These are phyloP conservation scores for Portevinia maculata DNA, from an alignment of 2,888 invertebrate species.

Conservation along the genomic window DNA sequence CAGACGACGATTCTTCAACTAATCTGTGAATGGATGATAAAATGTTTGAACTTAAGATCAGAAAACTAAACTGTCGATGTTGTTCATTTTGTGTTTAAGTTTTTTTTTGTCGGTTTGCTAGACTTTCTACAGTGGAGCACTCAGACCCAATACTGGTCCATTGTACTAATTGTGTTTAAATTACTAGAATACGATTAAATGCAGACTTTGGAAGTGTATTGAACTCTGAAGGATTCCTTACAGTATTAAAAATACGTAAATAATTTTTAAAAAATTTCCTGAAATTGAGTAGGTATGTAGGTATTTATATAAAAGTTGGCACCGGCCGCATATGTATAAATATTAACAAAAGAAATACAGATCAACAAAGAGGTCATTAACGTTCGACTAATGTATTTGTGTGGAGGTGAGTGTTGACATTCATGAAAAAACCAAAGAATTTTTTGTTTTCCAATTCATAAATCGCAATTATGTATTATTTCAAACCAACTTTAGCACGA, in stretches of 20 bases:
- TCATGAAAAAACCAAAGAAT: conserved; percentile 53
- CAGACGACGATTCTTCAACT: conserved; percentile 75
- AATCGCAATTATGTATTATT: not conserved
- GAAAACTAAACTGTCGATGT: no score
- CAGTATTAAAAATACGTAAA: not conserved
- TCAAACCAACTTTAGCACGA: not conserved
- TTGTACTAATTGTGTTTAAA: no score
- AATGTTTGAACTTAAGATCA: no score
- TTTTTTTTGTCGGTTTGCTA: no score
- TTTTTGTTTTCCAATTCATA: not conserved
- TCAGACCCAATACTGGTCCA: no score
- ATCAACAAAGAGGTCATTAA: conserved; percentile 50
- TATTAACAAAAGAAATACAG: conserved; percentile 10
- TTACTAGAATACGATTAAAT: no score
- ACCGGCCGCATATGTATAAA: conserved; percentile 1
- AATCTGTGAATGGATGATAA: conserved; percentile 58
- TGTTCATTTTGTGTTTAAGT: no score
- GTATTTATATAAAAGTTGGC: not conserved
- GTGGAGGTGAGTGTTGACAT: conserved; percentile 7
- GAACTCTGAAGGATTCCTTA: not conserved
- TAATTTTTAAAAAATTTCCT: not conserved
- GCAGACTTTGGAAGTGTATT: no score
- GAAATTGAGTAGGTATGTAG: no score
- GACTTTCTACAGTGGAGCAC: no score
- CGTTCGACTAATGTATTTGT: conserved; percentile 17